Evolutionary conservation across 1,140 invertebrate genomes (phyloP), one percentile per base, ranked within the genome.

Genomic region (Apis cerana): DNA sequence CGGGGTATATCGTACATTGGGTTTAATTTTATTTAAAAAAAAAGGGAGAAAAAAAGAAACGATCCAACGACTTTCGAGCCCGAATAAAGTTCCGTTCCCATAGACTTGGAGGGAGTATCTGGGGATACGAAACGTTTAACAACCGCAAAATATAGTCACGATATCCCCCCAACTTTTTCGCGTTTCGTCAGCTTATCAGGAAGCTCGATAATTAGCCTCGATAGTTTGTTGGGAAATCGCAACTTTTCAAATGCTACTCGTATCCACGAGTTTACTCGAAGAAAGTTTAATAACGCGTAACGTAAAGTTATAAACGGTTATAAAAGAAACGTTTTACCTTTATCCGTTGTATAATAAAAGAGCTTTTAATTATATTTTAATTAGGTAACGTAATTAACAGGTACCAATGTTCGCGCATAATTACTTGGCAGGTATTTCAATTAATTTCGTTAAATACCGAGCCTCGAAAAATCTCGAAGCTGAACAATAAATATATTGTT

Each of bases 131-230:
- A 69, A 78, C 81, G 72, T 67, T 50, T 54, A 80, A 72, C 83
- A 48, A 52, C 52, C 56, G 19, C 58, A 43, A 86, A 87, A 87
- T 82, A 64, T 65, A 72, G 33, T 78, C 86, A 72, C 75, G 80
- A 65, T 71, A 76, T 85, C 84, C 43, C 76, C 9, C 8, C 65
- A 75, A 64, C 64, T 64, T n/a, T 27, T 43, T 33, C 64, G 21
- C 23, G 52, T 43, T 74, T 52, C 59, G 72, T 80, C 33, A 62
- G 88, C 86, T 90, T 91, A 91, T 91, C 89, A 87, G 56, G 52
- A 43, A 43, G 52, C 23, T 27, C 12, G 8, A 11, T 43, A 54
- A 71, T 71, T 71, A 56, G 27, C 48, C 48, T 27, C 13, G 15
- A 70, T 70, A 71, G 27, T 54, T 54, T 9, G 48, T 54, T 8